Base-by-base conservation (phyloP, 2,113 vertebrate species). In the Albula goreensis region DNA sequence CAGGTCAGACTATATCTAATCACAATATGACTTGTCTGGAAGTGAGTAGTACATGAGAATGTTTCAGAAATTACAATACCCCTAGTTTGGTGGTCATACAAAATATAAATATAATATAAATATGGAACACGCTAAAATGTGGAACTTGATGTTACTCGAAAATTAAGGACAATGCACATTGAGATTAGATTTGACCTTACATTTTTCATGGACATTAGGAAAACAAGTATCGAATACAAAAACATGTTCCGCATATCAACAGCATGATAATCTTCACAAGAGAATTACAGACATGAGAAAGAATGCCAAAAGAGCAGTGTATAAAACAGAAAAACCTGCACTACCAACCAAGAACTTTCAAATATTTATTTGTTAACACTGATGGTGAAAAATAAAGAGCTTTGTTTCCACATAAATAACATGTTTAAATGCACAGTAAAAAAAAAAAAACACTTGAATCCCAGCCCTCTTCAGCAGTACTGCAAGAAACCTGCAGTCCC, bases 141-240 rank as follows among this genome's bases (percentile, higher is more conserved):
- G 53, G 3, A 63, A 2, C 17, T 15, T 9, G 17, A 17, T 15
- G 60, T 15, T 63, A 41, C 31, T 41, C 31, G 31, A 41, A 41
- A 9, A 12, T 56, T 56, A 56, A 56, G 12, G 1, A 91, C 89
- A 91, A 85, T 87, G 88, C 84, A 90, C 85, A 90, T 60, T 60
- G 63, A n/a, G 63, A 8, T 70, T 31, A 31, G 22, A 13, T 31
- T 31, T 74, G 5, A 74, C 9, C n/a, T 8, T 25, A 87, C 78
- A 87, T 74, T 63, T 89, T 92, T 89, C 89, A 89, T 89, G 87
- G 85, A 88, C 83, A 87, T 88, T 82, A 66, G 51, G 78, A 88
- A 89, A 83, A 78, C 17, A 77, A 78, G 78, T 31, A 25, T 50
- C 56, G 63, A 83, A 17, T 50, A 83, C 85, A 12, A 8, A 80